phyloP scores from a whole-genome alignment of 2,888 invertebrate species.

The Piscicola geometra region DNA sequence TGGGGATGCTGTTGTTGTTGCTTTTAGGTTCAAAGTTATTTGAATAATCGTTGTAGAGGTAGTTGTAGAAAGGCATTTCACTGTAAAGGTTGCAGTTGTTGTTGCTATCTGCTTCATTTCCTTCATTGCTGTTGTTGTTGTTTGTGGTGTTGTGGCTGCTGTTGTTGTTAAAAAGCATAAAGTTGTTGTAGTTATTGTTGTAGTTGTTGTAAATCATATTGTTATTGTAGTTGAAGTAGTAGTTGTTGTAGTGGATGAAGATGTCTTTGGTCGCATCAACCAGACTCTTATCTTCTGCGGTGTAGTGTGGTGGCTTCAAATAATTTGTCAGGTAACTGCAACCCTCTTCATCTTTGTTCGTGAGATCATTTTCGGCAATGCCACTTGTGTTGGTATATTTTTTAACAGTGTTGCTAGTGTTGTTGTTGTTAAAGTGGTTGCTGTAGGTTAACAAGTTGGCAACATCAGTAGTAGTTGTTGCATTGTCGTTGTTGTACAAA shows the following conservation, averaged over 20 bases:
- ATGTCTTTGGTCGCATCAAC: too few relatives aligned
- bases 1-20: not conserved
- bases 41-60: not conserved
- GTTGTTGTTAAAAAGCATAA: not conserved
- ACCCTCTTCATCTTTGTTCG: not conserved
- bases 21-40: not conserved
- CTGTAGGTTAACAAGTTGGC: not conserved
- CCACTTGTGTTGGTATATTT: too few relatives aligned
- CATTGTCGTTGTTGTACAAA: not conserved
- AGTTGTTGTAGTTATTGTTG: not conserved
- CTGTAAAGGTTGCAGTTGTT: not conserved
- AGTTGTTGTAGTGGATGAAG: not conserved
- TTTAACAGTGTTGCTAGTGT: too few relatives aligned
- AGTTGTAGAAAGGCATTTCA: not conserved
- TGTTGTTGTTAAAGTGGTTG: not conserved
- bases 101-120: not conserved
- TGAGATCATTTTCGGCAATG: not conserved
- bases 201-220: not conserved
- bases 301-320: too few relatives aligned
- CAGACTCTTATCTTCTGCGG: too few relatives aligned
- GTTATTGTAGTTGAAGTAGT: not conserved
- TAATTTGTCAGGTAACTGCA: not conserved
- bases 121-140: slow-evolving; percentile 3
- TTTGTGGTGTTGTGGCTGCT: not conserved
- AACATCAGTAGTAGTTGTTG: not conserved